Evolutionary conservation across 92 coral and sea anemone species (phyloP).

Genomic region (Umimayanthus chanpuru): DNA sequence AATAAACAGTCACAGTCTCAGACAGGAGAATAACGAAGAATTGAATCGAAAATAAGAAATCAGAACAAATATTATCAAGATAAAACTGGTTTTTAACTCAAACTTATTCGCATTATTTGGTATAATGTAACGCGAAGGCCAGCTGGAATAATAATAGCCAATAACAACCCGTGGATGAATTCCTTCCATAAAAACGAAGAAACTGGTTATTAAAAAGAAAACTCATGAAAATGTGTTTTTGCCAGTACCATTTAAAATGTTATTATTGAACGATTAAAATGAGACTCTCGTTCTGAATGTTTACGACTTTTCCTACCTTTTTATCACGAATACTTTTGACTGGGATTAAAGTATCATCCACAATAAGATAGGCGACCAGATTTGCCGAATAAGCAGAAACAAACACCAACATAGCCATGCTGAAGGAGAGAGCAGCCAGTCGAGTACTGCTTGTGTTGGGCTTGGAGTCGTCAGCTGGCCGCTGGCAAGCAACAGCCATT

Average conservation of each 20-base stretch:
- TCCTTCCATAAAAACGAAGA: too few species aligned
- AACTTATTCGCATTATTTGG: too few species aligned
- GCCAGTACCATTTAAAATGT: neutral
- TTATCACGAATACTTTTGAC: slow-evolving; percentile 78
- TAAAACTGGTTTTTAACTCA: too few species aligned
- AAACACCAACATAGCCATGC: slow-evolving; percentile 84
- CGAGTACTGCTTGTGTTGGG: slow-evolving; percentile 79
- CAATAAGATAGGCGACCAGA: slow-evolving; percentile 80
- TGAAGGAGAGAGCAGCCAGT: slow-evolving; percentile 78
- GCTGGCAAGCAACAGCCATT: slow-evolving; percentile 76
- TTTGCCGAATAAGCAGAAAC: slow-evolving; percentile 86
- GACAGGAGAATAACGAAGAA: too few species aligned
- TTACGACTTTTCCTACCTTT: slow-evolving; percentile 55
- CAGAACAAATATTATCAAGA: too few species aligned
- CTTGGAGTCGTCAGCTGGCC: slow-evolving; percentile 79
- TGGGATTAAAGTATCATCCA: slow-evolving; percentile 71
- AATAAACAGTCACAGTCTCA: too few species aligned
- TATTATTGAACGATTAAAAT: neutral
- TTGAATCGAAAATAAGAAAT: too few species aligned
- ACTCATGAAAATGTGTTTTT: neutral
- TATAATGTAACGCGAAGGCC: too few species aligned
- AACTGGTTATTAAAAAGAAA: too few species aligned
- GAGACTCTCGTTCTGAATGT: neutral
- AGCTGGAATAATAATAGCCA: too few species aligned
- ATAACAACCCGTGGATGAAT: too few species aligned